Evolutionary conservation across 2,797 vertebrate genomes (phyloP), one percentile per base, ranked within the genome.

Genomic region (Anguilla anguilla): DNA sequence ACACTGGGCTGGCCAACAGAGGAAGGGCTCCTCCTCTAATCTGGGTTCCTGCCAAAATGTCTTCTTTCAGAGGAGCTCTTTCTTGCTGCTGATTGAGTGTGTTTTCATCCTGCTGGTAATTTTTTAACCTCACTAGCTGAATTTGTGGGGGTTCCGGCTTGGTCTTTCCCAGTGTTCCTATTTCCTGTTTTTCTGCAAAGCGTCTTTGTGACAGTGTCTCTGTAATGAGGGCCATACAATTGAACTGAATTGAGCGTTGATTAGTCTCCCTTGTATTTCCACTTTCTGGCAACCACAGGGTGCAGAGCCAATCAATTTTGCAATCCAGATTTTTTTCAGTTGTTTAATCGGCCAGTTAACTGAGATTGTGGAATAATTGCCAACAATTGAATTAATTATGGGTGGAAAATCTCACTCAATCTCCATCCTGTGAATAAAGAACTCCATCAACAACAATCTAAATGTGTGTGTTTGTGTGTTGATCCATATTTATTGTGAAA

Each of bases 241-340:
- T 79, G 69, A 67, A 17, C 3, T 59, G 57, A 69, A 69, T n/a
- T 28, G 64, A 46, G 39, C 39, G 39, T 46, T 46, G 35, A 9
- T 79, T 79, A 9, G 35, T 13, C 28, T 31, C 69, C 31, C 28
- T 74, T 35, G n/a, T 74, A 74, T 74, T 74, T 79, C 46, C 74
- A 82, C 5, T 51, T 25, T 49, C 43, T 82, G 79, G 19, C 46
- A 79, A 17, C 74, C 46, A 82, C 79, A 82, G 19, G 79, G 79
- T 82, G 79, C 74, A 15, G n/a, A 79, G 35, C 79, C 46, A 82
- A n/a, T 82, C 79, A 82, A 25, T 79, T 25, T 82, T 82, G 46
- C 46, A 49, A 51, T 82, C 79, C 6, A 77, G 72, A 51, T 49
- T 82, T 82, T 67, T 46, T n/a, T 51, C 43, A 82, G 43, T 49